phyloP scores from a whole-genome alignment of 2,113 vertebrate species.

The Oostethus manadensis region DNA sequence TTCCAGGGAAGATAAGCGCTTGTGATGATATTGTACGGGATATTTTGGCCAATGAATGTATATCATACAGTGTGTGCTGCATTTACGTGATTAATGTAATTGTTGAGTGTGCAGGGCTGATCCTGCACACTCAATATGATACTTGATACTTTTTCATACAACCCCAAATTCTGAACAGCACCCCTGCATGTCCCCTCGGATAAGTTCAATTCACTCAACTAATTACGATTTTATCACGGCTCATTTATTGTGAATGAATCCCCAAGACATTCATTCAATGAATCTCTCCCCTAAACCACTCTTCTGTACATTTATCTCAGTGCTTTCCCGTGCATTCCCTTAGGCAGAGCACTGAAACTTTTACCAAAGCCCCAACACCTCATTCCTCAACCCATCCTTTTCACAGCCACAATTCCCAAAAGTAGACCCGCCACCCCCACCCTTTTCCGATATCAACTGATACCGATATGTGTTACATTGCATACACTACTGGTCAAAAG shows the following conservation, averaged over 20 bases:
- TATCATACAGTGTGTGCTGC: no score
- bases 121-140: background rate
- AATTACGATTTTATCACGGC: background rate
- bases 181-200: background rate
- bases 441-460: no score
- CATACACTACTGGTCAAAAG: no score
- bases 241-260: background rate
- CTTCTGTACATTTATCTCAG: slow-evolving; percentile 15
- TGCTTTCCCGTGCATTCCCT: slow-evolving; percentile 27
- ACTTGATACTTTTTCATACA: background rate
- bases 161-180: background rate
- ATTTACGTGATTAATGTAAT: background rate
- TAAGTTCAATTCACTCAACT: background rate
- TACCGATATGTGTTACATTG: no score
- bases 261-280: background rate
- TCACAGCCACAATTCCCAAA: slow-evolving; percentile 19
- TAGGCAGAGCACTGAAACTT: slow-evolving; percentile 34
- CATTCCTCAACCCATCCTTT: slow-evolving; percentile 26
- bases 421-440: slow-evolving; percentile 13
- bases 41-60: no score
- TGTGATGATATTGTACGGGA: no score
- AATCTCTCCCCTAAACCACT: slow-evolving; percentile 12
- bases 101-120: background rate
- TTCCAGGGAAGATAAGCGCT: no score
- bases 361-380: slow-evolving; percentile 39